A percentile compares a stretch with the other conserved stretches of the same genome.
Evolutionary conservation across 2,888 invertebrate species (phyloP).

Genomic region (Brachynemurus nebulosus): DNA sequence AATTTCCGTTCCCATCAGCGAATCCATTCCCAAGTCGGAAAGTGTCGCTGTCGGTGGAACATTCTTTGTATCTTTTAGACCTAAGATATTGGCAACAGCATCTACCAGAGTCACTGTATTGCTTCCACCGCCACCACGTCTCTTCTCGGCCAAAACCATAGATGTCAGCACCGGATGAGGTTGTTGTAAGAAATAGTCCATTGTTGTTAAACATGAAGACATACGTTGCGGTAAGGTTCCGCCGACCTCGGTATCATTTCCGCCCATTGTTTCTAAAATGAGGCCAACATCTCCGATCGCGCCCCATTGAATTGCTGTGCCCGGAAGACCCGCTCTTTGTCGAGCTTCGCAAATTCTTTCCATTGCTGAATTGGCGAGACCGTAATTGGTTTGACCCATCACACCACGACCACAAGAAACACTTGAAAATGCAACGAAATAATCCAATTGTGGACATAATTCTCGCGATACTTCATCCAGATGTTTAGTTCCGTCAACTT

Average conservation of each 20-base stretch:
- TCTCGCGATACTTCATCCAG: constrained; percentile 69
- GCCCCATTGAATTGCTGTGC: constrained; percentile 91
- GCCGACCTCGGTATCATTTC: constrained; percentile 81
- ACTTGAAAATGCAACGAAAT: constrained; percentile 94
- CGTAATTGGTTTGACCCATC: constrained; percentile 93
- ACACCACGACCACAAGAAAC: constrained; percentile 95
- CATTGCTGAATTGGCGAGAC: constrained; percentile 94
- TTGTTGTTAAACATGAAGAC: constrained; percentile 75
- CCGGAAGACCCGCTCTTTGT: constrained; percentile 72
- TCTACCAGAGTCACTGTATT: constrained; percentile 53
- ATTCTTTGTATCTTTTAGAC: constrained; percentile 72
- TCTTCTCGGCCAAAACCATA: constrained; percentile 80
- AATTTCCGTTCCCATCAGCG: constrained; percentile 97
- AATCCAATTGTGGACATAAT: constrained; percentile 67
- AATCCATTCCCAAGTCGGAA: constrained; percentile 95
- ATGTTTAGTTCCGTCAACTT: constrained; percentile 70
- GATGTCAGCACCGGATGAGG: constrained; percentile 68
- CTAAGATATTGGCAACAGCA: constrained; percentile 78
- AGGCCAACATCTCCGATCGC: constrained; percentile 97
- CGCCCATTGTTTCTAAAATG: constrained; percentile 76
- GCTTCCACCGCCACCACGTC: constrained; percentile 41
- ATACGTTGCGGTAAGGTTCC: constrained; percentile 95
- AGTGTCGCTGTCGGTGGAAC: constrained; percentile 63
- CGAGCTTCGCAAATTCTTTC: constrained; percentile 85
- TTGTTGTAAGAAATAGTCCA: constrained; percentile 84